Percentiles rank a stretch among this genome's conserved stretches.
These are phyloP conservation scores for Calyptomena viridis DNA, from an alignment of 2,113 vertebrate species.

Conservation along the genomic window DNA sequence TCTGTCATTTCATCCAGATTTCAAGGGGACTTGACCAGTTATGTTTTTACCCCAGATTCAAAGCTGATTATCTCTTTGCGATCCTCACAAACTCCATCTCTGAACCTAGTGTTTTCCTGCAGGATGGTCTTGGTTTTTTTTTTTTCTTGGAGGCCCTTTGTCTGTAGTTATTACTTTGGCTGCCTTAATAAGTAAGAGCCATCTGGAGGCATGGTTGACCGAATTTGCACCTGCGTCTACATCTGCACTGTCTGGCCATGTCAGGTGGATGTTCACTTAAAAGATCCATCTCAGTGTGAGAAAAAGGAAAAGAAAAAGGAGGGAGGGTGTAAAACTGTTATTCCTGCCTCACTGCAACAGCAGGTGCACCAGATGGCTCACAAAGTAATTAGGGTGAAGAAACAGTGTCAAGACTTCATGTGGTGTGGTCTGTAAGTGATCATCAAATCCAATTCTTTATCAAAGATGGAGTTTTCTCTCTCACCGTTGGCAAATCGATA, in stretches of 20 bases:
- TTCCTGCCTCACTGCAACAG: slow-evolving; percentile 51
- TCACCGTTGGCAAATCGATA: slow-evolving; percentile 32
- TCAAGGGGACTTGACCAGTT: not conserved
- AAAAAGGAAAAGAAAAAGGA: slow-evolving; percentile 50
- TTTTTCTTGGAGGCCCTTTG: slow-evolving; percentile 1
- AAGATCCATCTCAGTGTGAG: slow-evolving; percentile 53
- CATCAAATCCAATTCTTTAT: slow-evolving; percentile 46
- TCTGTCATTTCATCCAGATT: slow-evolving; percentile 20
- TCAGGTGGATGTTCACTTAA: slow-evolving; percentile 62
- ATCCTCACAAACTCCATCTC: slow-evolving; percentile 13
- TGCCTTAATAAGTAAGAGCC: slow-evolving; percentile 64
- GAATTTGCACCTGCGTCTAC: slow-evolving; percentile 62
- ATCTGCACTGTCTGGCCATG: slow-evolving; percentile 56
- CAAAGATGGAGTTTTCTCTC: slow-evolving; percentile 20
- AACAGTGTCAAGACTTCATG: slow-evolving; percentile 43
- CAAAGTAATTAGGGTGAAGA: slow-evolving; percentile 61
- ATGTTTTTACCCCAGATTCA: slow-evolving; percentile 8
- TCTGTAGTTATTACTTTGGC: slow-evolving; percentile 61
- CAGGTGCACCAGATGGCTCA: slow-evolving; percentile 68
- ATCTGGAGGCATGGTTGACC: slow-evolving; percentile 63
- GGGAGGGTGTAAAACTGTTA: slow-evolving; percentile 41
- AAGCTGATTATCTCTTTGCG: slow-evolving; percentile 2
- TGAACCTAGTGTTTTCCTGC: slow-evolving; percentile 16
- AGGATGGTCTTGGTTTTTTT: not conserved
- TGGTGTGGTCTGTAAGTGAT: slow-evolving; percentile 47